A percentile compares a stretch with the other conserved stretches of the same genome.
Evolutionary conservation across 1,140 invertebrate genomes (phyloP).

Genomic region (Drosophila pseudoananassae): DNA sequence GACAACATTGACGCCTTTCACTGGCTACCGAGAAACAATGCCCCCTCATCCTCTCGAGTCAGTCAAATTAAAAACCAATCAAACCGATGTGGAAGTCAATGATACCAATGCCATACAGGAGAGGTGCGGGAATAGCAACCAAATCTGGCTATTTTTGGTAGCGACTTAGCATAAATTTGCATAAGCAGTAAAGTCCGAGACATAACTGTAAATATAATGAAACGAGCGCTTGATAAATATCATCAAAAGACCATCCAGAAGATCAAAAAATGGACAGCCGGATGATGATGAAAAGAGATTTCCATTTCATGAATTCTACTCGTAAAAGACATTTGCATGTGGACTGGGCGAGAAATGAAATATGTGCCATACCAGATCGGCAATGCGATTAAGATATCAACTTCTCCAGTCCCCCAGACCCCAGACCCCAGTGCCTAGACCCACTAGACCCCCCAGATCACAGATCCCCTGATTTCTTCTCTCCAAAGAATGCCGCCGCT

Average conservation of each 20-base stretch:
- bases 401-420: slow-evolving; percentile 16
- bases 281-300: slow-evolving; percentile 24
- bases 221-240: slow-evolving; percentile 71
- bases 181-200: slow-evolving; percentile 66
- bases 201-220: slow-evolving; percentile 78
- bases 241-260: slow-evolving; percentile 32
- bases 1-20: slow-evolving; percentile 72
- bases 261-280: slow-evolving; percentile 16
- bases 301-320: slow-evolving; percentile 57
- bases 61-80: slow-evolving; percentile 69
- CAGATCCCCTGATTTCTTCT: slow-evolving; percentile 10
- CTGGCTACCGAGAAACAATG: slow-evolving; percentile 37
- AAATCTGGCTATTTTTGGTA: slow-evolving; percentile 40
- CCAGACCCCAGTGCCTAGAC: not conserved
- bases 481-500: slow-evolving; percentile 52
- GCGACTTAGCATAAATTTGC: slow-evolving; percentile 74
- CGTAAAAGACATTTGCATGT: slow-evolving; percentile 43
- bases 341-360: slow-evolving; percentile 50
- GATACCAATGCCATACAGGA: not conserved
- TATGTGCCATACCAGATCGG: slow-evolving; percentile 60
- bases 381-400: slow-evolving; percentile 80
- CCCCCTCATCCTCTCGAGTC: not conserved
- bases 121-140: not conserved
- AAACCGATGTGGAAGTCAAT: slow-evolving; percentile 53
- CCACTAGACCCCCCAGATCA: not conserved